phyloP scores from a whole-genome alignment of 2,113 vertebrate species.

The Silurus meridionalis region DNA sequence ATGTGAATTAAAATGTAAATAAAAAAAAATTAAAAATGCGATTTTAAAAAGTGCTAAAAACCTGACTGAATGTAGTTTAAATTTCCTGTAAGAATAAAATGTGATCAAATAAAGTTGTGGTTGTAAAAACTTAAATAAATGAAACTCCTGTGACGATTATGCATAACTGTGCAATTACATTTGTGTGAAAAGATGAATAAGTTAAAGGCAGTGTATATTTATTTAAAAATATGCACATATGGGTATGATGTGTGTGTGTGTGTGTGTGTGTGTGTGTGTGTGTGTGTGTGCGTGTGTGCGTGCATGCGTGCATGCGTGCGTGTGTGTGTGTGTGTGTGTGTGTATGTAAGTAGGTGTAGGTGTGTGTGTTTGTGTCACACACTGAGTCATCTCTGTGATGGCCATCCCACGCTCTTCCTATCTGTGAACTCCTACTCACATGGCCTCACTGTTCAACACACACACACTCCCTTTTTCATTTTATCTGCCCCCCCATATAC shows the following conservation, averaged over 20 bases:
- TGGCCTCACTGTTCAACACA: neutral
- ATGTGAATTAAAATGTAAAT: neutral
- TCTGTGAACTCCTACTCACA: slow-evolving; percentile 43
- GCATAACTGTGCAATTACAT: neutral
- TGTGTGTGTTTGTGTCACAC: neutral
- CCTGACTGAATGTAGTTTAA: neutral
- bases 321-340: neutral
- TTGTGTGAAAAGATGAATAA: neutral
- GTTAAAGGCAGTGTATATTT: neutral
- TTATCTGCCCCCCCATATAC: slow-evolving; percentile 2
- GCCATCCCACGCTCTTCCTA: slow-evolving; percentile 30
- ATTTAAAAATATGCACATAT: neutral
- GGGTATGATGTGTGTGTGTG: neutral
- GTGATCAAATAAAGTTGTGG: neutral
- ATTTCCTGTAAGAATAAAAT: too few species aligned
- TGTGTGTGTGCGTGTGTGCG: neutral
- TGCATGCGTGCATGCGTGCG: neutral
- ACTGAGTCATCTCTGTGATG: slow-evolving; percentile 44
- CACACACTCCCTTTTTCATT: slow-evolving; percentile 7
- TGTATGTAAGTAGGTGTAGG: neutral
- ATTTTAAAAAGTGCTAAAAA: neutral
- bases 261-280: neutral
- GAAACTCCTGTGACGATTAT: neutral
- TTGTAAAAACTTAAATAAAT: neutral
- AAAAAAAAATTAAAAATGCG: neutral